Base-by-base conservation (phyloP, 1,140 invertebrate species). In the Wasmannia auropunctata region DNA sequence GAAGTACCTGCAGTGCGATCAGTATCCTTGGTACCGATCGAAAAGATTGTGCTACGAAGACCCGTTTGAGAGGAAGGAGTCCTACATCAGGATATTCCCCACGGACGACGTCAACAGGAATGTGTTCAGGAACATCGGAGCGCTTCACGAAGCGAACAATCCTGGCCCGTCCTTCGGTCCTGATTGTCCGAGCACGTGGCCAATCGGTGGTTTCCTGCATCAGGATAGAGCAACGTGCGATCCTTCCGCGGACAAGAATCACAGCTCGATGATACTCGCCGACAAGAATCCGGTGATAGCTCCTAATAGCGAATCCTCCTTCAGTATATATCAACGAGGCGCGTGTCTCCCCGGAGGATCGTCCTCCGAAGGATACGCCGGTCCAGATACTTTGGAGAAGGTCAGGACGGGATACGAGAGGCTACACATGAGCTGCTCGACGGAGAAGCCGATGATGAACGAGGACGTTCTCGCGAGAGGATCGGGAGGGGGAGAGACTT, bases 1-100 rank as follows among this genome's bases (percentile, higher is more conserved):
- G 8, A 86, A 85, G 37, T 92, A 93, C 63, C 54, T 91, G 5
- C 80, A 76, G 8, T 92, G 91, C 76, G 87, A 93, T 14, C 92
- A 91, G 60, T 92, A 92, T 51, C 91, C 92, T 16, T 89, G 87
- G 85, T 91, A 58, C 51, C 76, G n/a, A 25, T 49, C 77, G 1
- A 56, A 19, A 1, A 31, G 16, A 34, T 3, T 19, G n/a, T 62
- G 46, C 16, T 85, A 88, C 28, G 87, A 40, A 49, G 62, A 87
- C 8, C 10, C 58, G 8, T 58, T 54, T 25, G 72, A 74, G 3
- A 86, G 80, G 19, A 80, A 72, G 43, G 76, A 89, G 22, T 34
- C 85, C 10, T 89, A 56, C 19, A 10, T 10, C 16, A 63, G 72
- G 43, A 65, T 72, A 58, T 34, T 58, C 10, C 56, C 76, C 10